A percentile compares a stretch with the other conserved stretches of the same genome.
Evolutionary conservation across 2,888 invertebrate species (phyloP).

Genomic region (Pantelozetes paolii): DNA sequence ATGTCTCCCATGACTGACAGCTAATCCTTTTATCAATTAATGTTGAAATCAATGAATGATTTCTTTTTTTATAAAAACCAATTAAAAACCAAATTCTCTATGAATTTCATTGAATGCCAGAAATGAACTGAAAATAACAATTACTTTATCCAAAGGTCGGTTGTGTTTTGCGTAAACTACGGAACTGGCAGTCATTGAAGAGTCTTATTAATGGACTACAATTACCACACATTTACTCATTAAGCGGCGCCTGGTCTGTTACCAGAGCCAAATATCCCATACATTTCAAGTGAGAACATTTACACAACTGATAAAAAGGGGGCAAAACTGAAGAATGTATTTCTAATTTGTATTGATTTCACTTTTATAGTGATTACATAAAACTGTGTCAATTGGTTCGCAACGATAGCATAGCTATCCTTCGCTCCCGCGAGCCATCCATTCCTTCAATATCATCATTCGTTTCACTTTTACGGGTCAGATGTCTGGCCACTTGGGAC

Average conservation of each 20-base stretch:
- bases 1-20: too few species aligned
- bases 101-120: too few species aligned
- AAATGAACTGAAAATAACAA: too few species aligned
- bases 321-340: not conserved
- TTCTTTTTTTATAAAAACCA: too few species aligned
- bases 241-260: conserved; percentile 27
- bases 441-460: conserved; percentile 29
- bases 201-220: conserved; percentile 35
- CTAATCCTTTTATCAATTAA: too few species aligned
- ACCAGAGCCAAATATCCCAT: conserved; percentile 31
- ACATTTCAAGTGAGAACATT: conserved; percentile 35
- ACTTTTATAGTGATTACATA: not conserved
- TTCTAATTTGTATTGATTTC: not conserved
- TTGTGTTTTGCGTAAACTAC: conserved; percentile 18
- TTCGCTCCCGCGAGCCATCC: conserved; percentile 6
- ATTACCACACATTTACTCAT: conserved; percentile 26
- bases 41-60: too few species aligned
- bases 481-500: conserved; percentile 39
- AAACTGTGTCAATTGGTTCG: not conserved
- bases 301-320: not conserved
- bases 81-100: too few species aligned
- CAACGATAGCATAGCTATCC: conserved; percentile 13
- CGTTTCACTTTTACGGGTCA: conserved; percentile 4
- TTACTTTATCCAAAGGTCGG: conserved; percentile 1
- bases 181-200: conserved; percentile 37